These are phyloP conservation scores for Aquatica leii DNA, from an alignment of 2,888 invertebrate species.

Conservation along the genomic window DNA sequence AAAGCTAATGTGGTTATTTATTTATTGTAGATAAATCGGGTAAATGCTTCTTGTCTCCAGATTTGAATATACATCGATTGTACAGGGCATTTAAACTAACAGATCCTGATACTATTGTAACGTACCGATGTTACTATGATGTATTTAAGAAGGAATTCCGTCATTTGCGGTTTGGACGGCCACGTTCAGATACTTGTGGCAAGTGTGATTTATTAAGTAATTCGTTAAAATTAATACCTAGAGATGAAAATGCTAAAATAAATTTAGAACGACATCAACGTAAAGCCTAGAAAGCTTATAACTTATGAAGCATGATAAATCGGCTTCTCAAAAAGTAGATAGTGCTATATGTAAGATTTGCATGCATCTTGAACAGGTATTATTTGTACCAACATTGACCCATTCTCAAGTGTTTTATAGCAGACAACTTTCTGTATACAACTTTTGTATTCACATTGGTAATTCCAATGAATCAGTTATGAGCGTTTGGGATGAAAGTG, in stretches of 20 bases:
- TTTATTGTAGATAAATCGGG: neutral
- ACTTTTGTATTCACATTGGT: slow-evolving; percentile 43
- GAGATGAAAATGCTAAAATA: neutral
- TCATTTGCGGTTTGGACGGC: neutral
- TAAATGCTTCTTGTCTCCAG: neutral
- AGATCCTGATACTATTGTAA: neutral
- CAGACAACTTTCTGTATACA: slow-evolving; percentile 46
- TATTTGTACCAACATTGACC: slow-evolving; percentile 45
- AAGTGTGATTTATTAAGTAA: neutral
- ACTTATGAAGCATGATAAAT: slow-evolving; percentile 22
- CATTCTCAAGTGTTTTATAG: slow-evolving; percentile 47
- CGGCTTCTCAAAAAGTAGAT: slow-evolving; percentile 30
- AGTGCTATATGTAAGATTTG: slow-evolving; percentile 24
- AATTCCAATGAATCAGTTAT: slow-evolving; percentile 38
- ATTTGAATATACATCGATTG: neutral
- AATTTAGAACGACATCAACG: slow-evolving; percentile 5
- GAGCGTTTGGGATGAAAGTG: slow-evolving; percentile 40
- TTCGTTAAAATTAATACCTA: neutral
- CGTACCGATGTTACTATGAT: neutral
- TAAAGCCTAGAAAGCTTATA: slow-evolving; percentile 2
- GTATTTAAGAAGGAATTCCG: neutral
- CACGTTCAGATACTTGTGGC: neutral
- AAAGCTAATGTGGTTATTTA: neutral
- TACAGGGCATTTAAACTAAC: neutral
- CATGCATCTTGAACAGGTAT: slow-evolving; percentile 46